Base-by-base conservation (phyloP, 1,140 invertebrate genomes). In the Magallana angulata region DNA sequence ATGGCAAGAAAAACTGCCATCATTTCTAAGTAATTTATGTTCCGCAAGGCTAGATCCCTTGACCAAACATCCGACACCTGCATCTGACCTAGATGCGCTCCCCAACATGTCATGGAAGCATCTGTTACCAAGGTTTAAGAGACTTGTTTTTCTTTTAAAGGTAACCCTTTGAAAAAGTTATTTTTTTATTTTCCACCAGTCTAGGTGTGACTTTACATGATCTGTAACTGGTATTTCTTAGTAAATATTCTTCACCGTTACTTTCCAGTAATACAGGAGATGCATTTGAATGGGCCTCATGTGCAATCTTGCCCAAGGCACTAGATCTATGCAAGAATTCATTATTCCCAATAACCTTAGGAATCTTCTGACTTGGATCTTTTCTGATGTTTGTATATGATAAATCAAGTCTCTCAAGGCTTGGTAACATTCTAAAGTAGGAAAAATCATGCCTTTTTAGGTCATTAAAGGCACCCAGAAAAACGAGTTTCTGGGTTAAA, bases 301-400 rank as follows among this genome's bases (percentile, higher is more conserved):
- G 57, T 80, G 81, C 7, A 87, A 64, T 14, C 87, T 60, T 48
- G 82, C 87, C 62, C 62, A 71, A 8, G 82, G 82, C 12, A 87
- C 82, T 16, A 87, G 11, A 24, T 87, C 82, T 80, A 80, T 87
- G 60, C 87, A 87, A n/a, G 87, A 87, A 30, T 64, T 71, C 87
- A 87, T 87, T 80, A 87, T 48, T 24, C 18, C 18, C 18, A 71
- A 16, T 64, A 16, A 16, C n/a, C 7, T 64, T 56, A 81, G 14
- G 24, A 36, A 1, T 68, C 24, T 11, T 18, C 57, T 24, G 18
- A 24, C 18, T 24, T 24, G 18, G 18, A 24, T 24, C 18, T 24
- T 24, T 24, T 24, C 18, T 24, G 18, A 24, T 24, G 18, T 24
- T 24, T 24, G 18, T 24, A 24, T 24, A 24, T 24, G 18, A 24